Base-by-base conservation (phyloP, 2,797 vertebrate species). In the Apodemus agrarius region DNA sequence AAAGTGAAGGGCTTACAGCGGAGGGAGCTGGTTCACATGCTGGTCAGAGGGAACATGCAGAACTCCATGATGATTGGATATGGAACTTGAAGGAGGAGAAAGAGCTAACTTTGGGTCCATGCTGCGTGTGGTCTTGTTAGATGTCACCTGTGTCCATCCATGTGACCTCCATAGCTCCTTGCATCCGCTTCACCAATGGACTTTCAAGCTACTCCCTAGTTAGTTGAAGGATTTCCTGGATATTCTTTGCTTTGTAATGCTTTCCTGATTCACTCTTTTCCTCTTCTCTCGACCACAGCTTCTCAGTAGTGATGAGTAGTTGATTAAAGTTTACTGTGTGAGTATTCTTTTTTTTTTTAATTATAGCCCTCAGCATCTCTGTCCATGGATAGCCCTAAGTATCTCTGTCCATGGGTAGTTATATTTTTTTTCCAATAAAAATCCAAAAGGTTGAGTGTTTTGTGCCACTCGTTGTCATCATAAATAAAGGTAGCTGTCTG, bases 271-370 rank as follows among this genome's bases (percentile, higher is more conserved):
- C 9, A 54, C 10, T 72, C 69, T 72, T 72, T 37, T 37, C 78
- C 91, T 67, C 21, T 84, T 93, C 96, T 83, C 72, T 69, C 43
- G 17, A 16, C 14, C 74, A 89, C 13, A 78, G 24, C 5, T 92
- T 90, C 49, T 85, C 59, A 96, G 26, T 95, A 49, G 69, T 90
- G 49, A 84, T 37, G 40, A 74, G 2, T 84, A 8, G 43, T 52
- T 89, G 19, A 74, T 57, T 74, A 89, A 93, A 96, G 78, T 43
- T 24, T 87, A 69, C 46, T 52, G 82, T 57, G 16, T 54, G 54
- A 46, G 7, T 61, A 61, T 26, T 61, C 49, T 69, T 92, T 94
- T 83, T 75, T 65, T 91, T 95, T 90, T 94, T 86, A 93, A 93
- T 40, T 52, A 52, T 52, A 52, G 52, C 12, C 52, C 52, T 13